These are phyloP conservation scores for Phasia obesa DNA, from an alignment of 2,888 invertebrate genomes.

Conservation along the genomic window DNA sequence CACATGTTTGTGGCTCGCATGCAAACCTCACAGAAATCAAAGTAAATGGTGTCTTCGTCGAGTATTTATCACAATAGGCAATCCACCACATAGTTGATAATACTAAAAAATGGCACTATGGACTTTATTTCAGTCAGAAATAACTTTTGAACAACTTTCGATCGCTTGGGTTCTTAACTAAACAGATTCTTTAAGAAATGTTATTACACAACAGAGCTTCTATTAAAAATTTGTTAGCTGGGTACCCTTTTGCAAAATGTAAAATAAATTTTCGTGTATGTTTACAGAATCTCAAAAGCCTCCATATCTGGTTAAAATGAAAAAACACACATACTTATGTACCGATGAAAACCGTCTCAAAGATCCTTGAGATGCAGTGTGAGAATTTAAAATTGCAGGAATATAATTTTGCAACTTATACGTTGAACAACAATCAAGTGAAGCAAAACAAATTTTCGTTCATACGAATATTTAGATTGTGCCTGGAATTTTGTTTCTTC, in stretches of 20 bases:
- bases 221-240: not conserved
- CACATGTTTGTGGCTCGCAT: too few relatives aligned
- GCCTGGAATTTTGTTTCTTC: slow-evolving; percentile 30
- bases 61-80: too few relatives aligned
- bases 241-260: slow-evolving; percentile 4
- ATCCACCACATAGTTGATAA: too few relatives aligned
- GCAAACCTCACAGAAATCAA: too few relatives aligned
- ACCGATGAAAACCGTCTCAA: not conserved
- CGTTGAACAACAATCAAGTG: slow-evolving; percentile 38
- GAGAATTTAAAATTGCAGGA: slow-evolving; percentile 58
- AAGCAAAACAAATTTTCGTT: slow-evolving; percentile 41
- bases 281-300: slow-evolving; percentile 58
- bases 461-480: slow-evolving; percentile 48
- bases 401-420: slow-evolving; percentile 58
- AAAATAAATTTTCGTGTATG: slow-evolving; percentile 38
- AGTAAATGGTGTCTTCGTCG: too few relatives aligned
- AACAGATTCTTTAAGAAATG: too few relatives aligned
- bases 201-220: too few relatives aligned
- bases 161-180: too few relatives aligned
- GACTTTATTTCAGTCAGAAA: too few relatives aligned
- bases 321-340: not conserved
- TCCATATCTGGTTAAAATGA: slow-evolving; percentile 35
- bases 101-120: too few relatives aligned
- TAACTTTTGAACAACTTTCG: too few relatives aligned
- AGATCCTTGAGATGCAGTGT: slow-evolving; percentile 62